phyloP scores from a whole-genome alignment of 92 coral and sea anemone species.

The Zoanthus sansibaricus region DNA sequence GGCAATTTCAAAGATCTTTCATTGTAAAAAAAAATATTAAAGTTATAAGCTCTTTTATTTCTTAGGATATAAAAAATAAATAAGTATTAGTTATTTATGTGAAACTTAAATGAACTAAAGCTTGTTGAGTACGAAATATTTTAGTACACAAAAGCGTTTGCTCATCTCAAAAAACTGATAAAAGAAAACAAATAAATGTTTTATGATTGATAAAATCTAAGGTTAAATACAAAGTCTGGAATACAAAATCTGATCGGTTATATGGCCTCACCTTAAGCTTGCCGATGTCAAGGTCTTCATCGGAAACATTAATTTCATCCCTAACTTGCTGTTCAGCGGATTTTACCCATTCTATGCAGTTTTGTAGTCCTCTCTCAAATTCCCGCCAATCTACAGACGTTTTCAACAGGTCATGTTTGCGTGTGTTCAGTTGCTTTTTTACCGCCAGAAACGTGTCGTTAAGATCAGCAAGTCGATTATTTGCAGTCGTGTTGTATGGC shows the following conservation, averaged over 20 bases:
- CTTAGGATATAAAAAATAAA: no score
- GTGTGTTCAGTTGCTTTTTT: conserved; percentile 74
- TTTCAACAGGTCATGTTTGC: conserved; percentile 77
- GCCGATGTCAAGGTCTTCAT: conserved; percentile 67
- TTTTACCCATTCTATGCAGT: conserved; percentile 80
- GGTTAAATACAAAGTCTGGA: not conserved
- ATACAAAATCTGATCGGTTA: not conserved
- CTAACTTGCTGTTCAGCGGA: conserved; percentile 61
- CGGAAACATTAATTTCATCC: conserved; percentile 58
- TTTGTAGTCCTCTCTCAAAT: conserved; percentile 74
- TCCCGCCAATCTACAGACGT: conserved; percentile 90
- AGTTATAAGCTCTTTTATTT: no score
- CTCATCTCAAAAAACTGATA: not conserved
- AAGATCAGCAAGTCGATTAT: conserved; percentile 61
- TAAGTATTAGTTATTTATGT: no score
- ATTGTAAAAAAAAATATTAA: no score
- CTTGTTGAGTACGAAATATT: not conserved
- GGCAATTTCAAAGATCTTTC: no score
- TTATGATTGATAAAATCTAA: not conserved
- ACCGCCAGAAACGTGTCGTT: conserved; percentile 70
- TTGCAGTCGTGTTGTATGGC: conserved; percentile 66
- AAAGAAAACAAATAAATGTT: not conserved
- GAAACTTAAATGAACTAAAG: not conserved
- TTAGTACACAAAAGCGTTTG: not conserved
- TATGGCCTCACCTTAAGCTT: conserved; percentile 68